Evolutionary conservation across 30 jellyfish, hydroid and myxozoan genomes (phyloP), one percentile per base, ranked within the genome.

Genomic region (Hydra vulgaris): DNA sequence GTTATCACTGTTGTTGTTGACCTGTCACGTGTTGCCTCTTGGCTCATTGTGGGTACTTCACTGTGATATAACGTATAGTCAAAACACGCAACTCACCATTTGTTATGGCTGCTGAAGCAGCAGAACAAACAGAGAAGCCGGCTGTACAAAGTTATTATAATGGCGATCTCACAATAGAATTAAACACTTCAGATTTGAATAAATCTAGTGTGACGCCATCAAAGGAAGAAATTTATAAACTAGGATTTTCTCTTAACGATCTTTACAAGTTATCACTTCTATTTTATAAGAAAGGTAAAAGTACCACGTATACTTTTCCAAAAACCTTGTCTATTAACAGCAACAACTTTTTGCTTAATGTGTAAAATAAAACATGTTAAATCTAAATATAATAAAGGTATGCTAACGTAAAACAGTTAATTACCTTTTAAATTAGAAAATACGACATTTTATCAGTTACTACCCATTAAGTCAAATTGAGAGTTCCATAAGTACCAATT

Each of bases 231-330:
- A 75, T 75, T 25, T 75, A 25, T 26, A 75, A 75, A 75, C 67
- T 75, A 15, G 83, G 83, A 0, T 79, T 89, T 15, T 81, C 89
- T 53, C 83, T 89, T 53, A 87, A 85, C 26, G 97, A 89, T 22
- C 83, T 81, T 19, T 89, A 85, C 87, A 85, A 85, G 22, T 53
- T 85, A 52, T 85, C 95, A 27, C 71, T 89, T 24, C 88, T 77
- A 53, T 89, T 80, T 78, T 89, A 89, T 84, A 85, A 81, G 70
- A 89, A 89, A 89, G 97, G 96, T 89, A 76, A 55, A 70, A 18
- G 1, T 18, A 23, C 66, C 26, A 16, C 83, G 15, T 22, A 21
- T 21, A 69, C 27, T 5, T 69, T 23, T 23, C 76, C 12, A 3
- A 40, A 40, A 40, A 40, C 61, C 8, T 12, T 3, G 8, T 70